phyloP scores from a whole-genome alignment of 2,888 invertebrate species.

The Mycalesis mineus region DNA sequence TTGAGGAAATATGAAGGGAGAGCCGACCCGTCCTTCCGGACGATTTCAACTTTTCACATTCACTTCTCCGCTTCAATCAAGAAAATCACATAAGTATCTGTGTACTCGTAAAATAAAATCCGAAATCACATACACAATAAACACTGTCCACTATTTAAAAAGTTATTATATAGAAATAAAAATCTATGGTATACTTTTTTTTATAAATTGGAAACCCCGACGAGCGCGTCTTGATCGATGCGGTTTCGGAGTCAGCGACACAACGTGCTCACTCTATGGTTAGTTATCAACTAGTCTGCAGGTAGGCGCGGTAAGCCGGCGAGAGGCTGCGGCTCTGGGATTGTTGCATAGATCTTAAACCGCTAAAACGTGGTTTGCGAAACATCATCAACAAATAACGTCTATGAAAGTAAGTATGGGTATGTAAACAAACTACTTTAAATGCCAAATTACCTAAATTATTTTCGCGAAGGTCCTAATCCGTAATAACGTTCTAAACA shows the following conservation, averaged over 20 bases:
- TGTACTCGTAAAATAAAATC: constrained; percentile 10
- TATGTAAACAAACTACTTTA: too few relatives aligned
- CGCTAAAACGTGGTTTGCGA: constrained; percentile 21
- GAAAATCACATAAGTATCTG: constrained; percentile 2
- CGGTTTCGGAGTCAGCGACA: constrained; percentile 1
- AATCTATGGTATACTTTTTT: background rate
- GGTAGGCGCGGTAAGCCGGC: constrained; percentile 35
- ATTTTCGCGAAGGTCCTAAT: too few relatives aligned
- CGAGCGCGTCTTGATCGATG: constrained; percentile 12
- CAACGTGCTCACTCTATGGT: constrained; percentile 52
- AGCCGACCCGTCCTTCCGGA: constrained; percentile 57
- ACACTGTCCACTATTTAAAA: constrained; percentile 9
- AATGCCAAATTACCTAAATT: too few relatives aligned
- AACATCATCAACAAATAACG: background rate
- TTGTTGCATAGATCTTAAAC: constrained; percentile 32
- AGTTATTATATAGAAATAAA: background rate
- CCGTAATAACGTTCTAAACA: too few relatives aligned
- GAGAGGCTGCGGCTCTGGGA: constrained; percentile 57
- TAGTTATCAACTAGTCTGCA: constrained; percentile 39
- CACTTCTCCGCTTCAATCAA: constrained; percentile 39
- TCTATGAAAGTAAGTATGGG: background rate
- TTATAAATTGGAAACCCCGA: constrained; percentile 30
- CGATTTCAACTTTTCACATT: constrained; percentile 58
- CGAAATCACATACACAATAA: constrained; percentile 4
- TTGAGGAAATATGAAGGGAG: constrained; percentile 52